Conservation (phyloP, 2,113 vertebrate species). For the Petrocephalus microphthalmus region DNA sequence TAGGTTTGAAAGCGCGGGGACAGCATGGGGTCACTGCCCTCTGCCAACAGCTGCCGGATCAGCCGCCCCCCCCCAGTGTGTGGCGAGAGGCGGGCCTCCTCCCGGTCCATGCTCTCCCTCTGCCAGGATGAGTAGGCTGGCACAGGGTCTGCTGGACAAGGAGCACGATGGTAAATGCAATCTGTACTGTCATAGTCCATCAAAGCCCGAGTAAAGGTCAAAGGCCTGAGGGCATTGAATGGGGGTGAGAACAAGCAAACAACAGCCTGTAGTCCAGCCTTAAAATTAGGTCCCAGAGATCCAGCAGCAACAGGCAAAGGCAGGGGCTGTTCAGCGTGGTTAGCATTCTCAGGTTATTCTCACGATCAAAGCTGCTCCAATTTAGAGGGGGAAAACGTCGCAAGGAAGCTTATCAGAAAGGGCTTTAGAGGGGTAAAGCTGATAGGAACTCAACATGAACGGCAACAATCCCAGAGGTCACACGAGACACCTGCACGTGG, state of each 20-base stretch:
- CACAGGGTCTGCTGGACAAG: conserved; percentile 67
- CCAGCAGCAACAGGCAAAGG: background rate
- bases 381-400: background rate
- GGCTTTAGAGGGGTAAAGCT: background rate
- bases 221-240: background rate
- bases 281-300: background rate
- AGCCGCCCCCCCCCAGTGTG: conserved; percentile 73
- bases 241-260: background rate
- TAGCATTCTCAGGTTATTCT: background rate
- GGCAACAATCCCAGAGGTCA: background rate
- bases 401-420: background rate
- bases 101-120: conserved; percentile 70
- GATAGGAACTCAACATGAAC: background rate
- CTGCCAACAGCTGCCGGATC: conserved; percentile 85
- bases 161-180: conserved; percentile 22
- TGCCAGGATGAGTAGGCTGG: conserved; percentile 77
- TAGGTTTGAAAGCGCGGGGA: conserved; percentile 95
- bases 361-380: background rate
- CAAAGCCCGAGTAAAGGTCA: background rate
- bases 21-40: conserved; percentile 84
- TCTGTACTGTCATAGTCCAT: background rate
- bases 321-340: background rate
- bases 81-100: conserved; percentile 81
- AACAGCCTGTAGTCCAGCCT: background rate
- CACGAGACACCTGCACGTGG: background rate